phyloP scores from a whole-genome alignment of 2,113 vertebrate genomes.

The Mesocricetus auratus region DNA sequence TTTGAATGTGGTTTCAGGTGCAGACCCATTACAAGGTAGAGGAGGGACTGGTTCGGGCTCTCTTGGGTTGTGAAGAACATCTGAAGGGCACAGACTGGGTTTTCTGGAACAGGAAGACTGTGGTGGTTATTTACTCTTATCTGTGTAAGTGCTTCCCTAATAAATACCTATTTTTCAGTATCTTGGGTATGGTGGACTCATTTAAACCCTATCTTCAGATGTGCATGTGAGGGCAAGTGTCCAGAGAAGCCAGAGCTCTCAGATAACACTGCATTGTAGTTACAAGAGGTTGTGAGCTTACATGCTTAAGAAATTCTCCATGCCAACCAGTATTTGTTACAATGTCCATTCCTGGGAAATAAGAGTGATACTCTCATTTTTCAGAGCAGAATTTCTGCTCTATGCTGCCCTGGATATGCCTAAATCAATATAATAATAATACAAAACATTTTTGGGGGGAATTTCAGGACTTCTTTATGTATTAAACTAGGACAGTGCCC shows the following conservation, averaged over 20 bases:
- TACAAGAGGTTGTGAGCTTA: not conserved
- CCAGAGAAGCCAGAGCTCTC: not conserved
- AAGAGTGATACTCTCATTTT: slow-evolving; percentile 28
- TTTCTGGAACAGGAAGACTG: no score
- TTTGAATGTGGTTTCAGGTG: no score
- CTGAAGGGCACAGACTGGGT: no score
- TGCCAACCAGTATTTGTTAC: not conserved
- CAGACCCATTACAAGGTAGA: no score
- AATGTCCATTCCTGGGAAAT: not conserved
- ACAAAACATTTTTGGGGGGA: not conserved
- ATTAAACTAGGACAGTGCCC: not conserved
- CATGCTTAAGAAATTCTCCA: not conserved
- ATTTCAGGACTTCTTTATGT: not conserved
- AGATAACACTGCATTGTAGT: not conserved
- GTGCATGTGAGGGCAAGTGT: not conserved
- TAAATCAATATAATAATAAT: not conserved
- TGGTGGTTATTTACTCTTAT: no score
- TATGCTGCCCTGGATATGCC: not conserved
- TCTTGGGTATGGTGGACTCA: no score
- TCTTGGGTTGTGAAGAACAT: no score
- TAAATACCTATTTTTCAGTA: no score
- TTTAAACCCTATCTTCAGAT: no score
- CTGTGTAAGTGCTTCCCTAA: no score
- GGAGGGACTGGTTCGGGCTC: no score
- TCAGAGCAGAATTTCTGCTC: not conserved